Evolutionary conservation across 2,888 invertebrate species (phyloP), one percentile per base, ranked within the genome.

Genomic region (Dryocosmus kuriphilus): DNA sequence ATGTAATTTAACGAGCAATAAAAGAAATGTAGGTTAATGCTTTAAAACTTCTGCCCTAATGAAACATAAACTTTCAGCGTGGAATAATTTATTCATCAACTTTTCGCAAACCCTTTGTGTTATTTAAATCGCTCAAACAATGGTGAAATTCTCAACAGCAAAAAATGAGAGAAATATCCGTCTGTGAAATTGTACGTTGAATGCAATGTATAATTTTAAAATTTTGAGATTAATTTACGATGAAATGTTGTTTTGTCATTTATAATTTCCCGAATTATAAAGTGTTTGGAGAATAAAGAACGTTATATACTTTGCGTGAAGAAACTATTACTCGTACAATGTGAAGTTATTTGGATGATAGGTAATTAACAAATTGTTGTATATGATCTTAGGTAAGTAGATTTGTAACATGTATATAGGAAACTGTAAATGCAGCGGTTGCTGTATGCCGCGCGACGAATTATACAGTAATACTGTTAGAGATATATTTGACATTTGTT

Each of bases 401-500:
- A 85, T 88, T 87, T 89, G 86, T 89, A 90, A 88, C 85, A 84
- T 90, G 89, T 90, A 90, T 84, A 89, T 89, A 90, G 87, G 19
- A 87, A 84, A 88, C 81, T 89, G 88, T 88, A 89, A 86, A 89
- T 88, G 87, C 86, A 86, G 86, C 84, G 84, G 83, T 83, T 79
- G 32, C 74, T 84, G 85, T 85, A 81, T 82, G 83, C 85, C 86
- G 86, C 76, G 78, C 83, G 83, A 85, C 81, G 83, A 85, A 84
- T 86, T 84, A 84, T 35, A 71, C 76, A 63, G 76, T 73, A 62
- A 77, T 77, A 82, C 85, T 90, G 89, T 89, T 90, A 90, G 88
- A 90, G 88, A 90, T 89, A 89, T 89, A 90, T 89, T 90, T 88
- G 90, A 89, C 88, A 90, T 90, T 90, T 88, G 90, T 90, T 90